Evolutionary conservation across 2,888 invertebrate genomes (phyloP).

Genomic region (Agriotes lineatus): DNA sequence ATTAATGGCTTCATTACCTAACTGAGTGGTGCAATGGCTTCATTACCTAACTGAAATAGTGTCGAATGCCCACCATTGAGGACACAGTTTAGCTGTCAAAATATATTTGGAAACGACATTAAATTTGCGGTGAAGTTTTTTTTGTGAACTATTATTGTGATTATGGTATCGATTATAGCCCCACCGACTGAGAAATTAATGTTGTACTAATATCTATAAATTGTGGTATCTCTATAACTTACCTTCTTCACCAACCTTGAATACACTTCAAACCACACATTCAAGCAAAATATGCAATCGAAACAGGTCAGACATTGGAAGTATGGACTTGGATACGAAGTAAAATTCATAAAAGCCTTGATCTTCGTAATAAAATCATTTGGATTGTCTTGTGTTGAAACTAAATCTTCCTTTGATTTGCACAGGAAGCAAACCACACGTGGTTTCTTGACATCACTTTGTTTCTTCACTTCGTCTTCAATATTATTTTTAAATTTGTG

Average conservation of each 20-base stretch:
- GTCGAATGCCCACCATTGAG: too few species aligned
- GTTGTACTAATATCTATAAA: not conserved
- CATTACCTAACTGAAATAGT: too few species aligned
- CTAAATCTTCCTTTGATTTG: slow-evolving; percentile 23
- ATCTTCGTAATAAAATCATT: slow-evolving; percentile 35
- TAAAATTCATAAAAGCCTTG: slow-evolving; percentile 35
- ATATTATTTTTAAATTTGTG: slow-evolving; percentile 34
- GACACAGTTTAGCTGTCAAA: too few species aligned
- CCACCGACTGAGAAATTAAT: not conserved
- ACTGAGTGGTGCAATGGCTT: too few species aligned
- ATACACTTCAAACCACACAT: slow-evolving; percentile 29
- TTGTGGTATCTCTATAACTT: not conserved
- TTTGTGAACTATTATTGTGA: too few species aligned
- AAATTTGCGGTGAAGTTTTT: too few species aligned
- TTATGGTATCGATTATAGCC: too few species aligned
- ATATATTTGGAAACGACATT: too few species aligned
- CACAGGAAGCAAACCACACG: slow-evolving; percentile 40
- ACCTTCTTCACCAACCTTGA: slow-evolving; percentile 4
- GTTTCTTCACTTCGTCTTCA: slow-evolving; percentile 33
- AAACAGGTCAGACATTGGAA: slow-evolving; percentile 33
- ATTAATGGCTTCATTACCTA: too few species aligned
- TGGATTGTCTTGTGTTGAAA: slow-evolving; percentile 35
- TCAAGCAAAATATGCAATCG: slow-evolving; percentile 36
- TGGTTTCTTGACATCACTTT: slow-evolving; percentile 5
- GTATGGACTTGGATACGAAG: slow-evolving; percentile 24